These are phyloP conservation scores for Drosophila repleta DNA, from an alignment of 1,140 invertebrate species.

Conservation along the genomic window DNA sequence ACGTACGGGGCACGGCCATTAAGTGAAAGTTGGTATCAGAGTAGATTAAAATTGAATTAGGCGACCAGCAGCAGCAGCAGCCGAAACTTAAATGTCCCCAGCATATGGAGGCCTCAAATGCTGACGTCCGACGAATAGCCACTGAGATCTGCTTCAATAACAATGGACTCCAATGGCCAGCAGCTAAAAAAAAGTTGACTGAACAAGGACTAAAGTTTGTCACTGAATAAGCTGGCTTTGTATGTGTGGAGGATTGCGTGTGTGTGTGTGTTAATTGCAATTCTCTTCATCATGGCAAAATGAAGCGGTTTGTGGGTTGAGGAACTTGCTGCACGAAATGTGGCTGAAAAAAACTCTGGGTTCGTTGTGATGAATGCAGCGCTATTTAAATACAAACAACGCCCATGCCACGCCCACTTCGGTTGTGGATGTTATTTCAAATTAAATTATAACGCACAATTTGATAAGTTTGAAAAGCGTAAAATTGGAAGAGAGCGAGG, in stretches of 20 bases:
- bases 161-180: constrained; percentile 27
- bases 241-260: neutral
- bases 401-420: constrained; percentile 11
- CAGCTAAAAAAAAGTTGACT: constrained; percentile 20
- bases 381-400: constrained; percentile 28
- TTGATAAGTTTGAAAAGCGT: constrained; percentile 28
- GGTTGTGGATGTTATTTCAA: constrained; percentile 35
- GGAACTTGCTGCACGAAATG: constrained; percentile 3
- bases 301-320: neutral
- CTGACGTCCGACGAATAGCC: neutral
- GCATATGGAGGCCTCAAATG: constrained; percentile 35
- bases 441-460: constrained; percentile 71
- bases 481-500: neutral
- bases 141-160: constrained; percentile 12
- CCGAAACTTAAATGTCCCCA: constrained; percentile 18
- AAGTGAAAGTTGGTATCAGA: constrained; percentile 13
- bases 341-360: constrained; percentile 25
- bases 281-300: constrained; percentile 37
- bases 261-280: constrained; percentile 50
- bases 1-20: constrained; percentile 4
- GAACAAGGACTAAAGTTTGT: constrained; percentile 38
- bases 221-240: neutral
- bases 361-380: constrained; percentile 20
- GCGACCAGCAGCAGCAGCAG: constrained; percentile 10
- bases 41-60: constrained; percentile 71